phyloP scores from a whole-genome alignment of 2,888 invertebrate species.

The Pristionchus exspectatus region DNA sequence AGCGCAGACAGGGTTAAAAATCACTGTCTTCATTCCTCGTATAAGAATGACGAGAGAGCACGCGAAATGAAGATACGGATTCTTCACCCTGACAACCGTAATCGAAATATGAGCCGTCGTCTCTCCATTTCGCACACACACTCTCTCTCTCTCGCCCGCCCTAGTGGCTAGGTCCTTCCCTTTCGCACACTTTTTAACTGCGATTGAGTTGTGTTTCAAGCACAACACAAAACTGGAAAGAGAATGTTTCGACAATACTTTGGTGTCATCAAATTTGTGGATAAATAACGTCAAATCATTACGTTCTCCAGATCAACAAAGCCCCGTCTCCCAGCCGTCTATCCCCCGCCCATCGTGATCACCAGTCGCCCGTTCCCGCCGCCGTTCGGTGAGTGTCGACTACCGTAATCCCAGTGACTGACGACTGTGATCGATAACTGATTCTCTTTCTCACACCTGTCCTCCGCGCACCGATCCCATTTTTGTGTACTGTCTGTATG shows the following conservation, averaged over 20 bases:
- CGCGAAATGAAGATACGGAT: too few relatives aligned
- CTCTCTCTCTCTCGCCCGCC: too few relatives aligned
- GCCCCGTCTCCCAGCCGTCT: background rate
- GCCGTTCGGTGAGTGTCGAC: background rate
- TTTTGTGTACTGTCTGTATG: too few relatives aligned
- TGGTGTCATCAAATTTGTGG: background rate
- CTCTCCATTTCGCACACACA: too few relatives aligned
- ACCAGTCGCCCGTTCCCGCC: slow-evolving; percentile 15
- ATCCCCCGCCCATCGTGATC: background rate
- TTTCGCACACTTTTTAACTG: too few relatives aligned
- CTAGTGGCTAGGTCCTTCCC: too few relatives aligned
- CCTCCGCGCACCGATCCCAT: too few relatives aligned
- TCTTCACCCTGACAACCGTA: too few relatives aligned
- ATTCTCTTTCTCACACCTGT: background rate
- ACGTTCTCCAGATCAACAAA: background rate
- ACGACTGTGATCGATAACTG: background rate
- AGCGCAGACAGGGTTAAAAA: too few relatives aligned
- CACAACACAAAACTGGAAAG: background rate
- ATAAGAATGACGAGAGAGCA: too few relatives aligned
- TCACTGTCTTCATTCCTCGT: too few relatives aligned
- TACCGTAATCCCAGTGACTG: background rate
- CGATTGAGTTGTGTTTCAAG: background rate
- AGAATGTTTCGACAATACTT: background rate
- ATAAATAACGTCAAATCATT: background rate
- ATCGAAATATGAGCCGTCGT: too few relatives aligned